phyloP scores from a whole-genome alignment of 2,888 invertebrate genomes.

The Xylota sylvarum region DNA sequence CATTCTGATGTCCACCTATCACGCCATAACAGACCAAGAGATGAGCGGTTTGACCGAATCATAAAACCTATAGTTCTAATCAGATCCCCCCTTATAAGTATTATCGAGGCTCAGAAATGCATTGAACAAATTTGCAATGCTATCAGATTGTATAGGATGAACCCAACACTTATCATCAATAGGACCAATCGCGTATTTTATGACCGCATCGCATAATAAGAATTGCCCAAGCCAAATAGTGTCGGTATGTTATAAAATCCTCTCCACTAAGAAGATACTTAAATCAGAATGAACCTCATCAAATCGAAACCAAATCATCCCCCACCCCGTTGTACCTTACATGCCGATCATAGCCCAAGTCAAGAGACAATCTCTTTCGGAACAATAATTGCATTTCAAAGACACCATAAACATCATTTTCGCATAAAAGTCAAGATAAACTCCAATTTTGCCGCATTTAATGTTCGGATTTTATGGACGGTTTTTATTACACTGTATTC shows the following conservation, averaged over 20 bases:
- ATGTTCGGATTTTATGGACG: constrained; percentile 53
- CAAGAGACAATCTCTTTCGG: constrained; percentile 54
- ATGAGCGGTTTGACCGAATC: too few species aligned
- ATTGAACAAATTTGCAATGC: too few species aligned
- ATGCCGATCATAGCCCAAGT: constrained; percentile 32
- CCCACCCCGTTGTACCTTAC: not conserved
- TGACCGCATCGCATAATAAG: not conserved
- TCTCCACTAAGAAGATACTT: not conserved
- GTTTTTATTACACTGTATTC: constrained; percentile 55
- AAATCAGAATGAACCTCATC: constrained; percentile 58
- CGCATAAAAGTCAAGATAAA: constrained; percentile 74
- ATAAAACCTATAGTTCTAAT: too few species aligned
- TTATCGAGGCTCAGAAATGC: too few species aligned
- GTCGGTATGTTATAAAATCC: not conserved
- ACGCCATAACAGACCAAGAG: too few species aligned
- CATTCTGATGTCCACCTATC: too few species aligned
- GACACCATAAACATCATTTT: constrained; percentile 66
- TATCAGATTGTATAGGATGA: not conserved
- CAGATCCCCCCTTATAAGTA: too few species aligned
- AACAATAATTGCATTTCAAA: constrained; percentile 75
- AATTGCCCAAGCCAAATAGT: not conserved
- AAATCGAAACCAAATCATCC: constrained; percentile 35
- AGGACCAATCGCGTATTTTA: not conserved
- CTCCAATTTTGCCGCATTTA: constrained; percentile 70
- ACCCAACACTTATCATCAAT: not conserved